Conservation (phyloP, 2,888 invertebrate genomes). For the Luperina nickerlii region DNA sequence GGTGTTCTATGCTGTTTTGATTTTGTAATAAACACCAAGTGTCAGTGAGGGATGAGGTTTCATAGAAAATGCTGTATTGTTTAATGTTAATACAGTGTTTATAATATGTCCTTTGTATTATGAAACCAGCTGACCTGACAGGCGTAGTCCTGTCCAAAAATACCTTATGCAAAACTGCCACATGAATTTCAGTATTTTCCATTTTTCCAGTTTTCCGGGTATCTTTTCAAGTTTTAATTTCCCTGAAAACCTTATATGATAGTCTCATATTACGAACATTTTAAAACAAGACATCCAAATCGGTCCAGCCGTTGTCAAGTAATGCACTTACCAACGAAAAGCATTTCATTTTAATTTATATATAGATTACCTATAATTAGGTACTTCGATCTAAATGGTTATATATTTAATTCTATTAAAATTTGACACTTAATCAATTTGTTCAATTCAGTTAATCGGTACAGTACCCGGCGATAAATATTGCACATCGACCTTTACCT, state of each 20-base stretch:
- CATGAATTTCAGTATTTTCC: background rate
- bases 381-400: background rate
- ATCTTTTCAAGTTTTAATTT: background rate
- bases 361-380: background rate
- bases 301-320: background rate
- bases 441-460: background rate
- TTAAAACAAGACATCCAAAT: background rate
- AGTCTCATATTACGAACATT: background rate
- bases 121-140: background rate
- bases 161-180: background rate
- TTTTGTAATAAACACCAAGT: constrained; percentile 41
- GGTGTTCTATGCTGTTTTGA: constrained; percentile 61
- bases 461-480: no score
- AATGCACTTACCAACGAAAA: background rate
- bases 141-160: background rate
- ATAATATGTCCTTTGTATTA: background rate
- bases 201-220: background rate
- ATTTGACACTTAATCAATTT: background rate
- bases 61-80: background rate
- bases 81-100: background rate
- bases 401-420: background rate
- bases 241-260: background rate
- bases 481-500: no score
- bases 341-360: no score
- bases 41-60: constrained; percentile 10